Evolutionary conservation across 1,140 invertebrate genomes (phyloP).

Genomic region (Leptopilina boulardi): DNA sequence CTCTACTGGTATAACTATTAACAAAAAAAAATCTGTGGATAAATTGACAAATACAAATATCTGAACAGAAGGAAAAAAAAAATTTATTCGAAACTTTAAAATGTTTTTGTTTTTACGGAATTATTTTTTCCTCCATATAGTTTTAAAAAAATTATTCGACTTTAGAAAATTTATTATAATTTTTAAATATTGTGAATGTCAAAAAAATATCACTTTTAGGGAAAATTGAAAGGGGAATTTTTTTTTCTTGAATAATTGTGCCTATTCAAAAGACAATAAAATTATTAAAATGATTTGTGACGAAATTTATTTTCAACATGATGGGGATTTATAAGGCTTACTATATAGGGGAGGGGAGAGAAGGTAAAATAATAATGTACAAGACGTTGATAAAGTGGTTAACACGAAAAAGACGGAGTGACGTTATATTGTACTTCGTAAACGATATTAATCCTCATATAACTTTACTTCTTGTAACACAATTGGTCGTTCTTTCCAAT

Average conservation of each 20-base stretch:
- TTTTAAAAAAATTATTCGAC: too few species aligned
- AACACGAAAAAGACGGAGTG: neutral
- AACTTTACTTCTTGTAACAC: slow-evolving; percentile 12
- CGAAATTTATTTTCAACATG: neutral
- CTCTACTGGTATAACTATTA: neutral
- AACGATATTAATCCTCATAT: slow-evolving; percentile 15
- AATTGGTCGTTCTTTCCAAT: slow-evolving; percentile 28
- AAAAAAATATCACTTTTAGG: neutral
- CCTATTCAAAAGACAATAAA: neutral
- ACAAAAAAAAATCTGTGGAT: neutral
- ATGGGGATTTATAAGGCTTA: neutral
- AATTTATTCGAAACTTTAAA: too few species aligned
- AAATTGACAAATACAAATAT: neutral
- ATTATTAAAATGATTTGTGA: neutral
- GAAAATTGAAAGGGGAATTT: neutral
- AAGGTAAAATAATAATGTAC: slow-evolving; percentile 5
- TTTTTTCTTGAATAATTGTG: neutral
- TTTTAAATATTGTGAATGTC: too few species aligned
- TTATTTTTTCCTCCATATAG: too few species aligned
- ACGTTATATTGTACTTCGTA: slow-evolving; percentile 25
- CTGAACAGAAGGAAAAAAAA: neutral
- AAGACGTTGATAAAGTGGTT: slow-evolving; percentile 8
- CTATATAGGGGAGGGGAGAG: neutral
- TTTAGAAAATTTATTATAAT: too few species aligned
- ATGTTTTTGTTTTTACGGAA: too few species aligned